Evolutionary conservation across 2,113 vertebrate species (phyloP), one percentile per base, ranked within the genome.

Genomic region (Apodemus speciosus): DNA sequence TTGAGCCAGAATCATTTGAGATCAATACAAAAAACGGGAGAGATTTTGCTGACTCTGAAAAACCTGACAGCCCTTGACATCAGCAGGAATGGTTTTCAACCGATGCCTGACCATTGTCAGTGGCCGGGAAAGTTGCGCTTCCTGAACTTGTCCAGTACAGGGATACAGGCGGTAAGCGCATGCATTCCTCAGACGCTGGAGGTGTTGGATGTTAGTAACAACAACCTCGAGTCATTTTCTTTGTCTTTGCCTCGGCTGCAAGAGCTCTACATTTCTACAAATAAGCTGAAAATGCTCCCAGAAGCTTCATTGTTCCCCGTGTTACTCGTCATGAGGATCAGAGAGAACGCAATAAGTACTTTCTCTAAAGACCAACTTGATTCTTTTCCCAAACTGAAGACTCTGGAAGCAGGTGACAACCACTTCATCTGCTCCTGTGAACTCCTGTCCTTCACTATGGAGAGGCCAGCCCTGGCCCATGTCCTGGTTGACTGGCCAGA

Each of bases 361-460:
- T 98, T 99, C 71, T 95, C 96, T 14, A 92, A 60, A 53, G 96
- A 97, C 9, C 97, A 98, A 76, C 96, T 99, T 2, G 96, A 85
- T 32, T 91, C 96, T 0, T 99, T 98, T 91, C 43, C 9, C 25
- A 96, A 96, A 0, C 94, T 99, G 38, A 80, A 96, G 94, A 94
- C 40, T 35, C 96, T 99, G 96, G 98, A 99, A 88, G 99, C 98
- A 0, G 97, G 98, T 0, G 73, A 96, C 64, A 99, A 99, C 97
- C 98, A 97, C 90, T 99, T 99, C 35, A 95, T 99, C 51, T 99
- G 99, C 95, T 98, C 99, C 80, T 99, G 99, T 56, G 98, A 98
- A 5, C 99, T 99, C 92, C 96, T 99, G 1, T 35, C 93, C 4
- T 99, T 99, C 94, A 68, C 98, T 21, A 97, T 98, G 0, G 90